Evolutionary conservation across 2,888 invertebrate species (phyloP).

Genomic region (Pseudeuparius sepicola): DNA sequence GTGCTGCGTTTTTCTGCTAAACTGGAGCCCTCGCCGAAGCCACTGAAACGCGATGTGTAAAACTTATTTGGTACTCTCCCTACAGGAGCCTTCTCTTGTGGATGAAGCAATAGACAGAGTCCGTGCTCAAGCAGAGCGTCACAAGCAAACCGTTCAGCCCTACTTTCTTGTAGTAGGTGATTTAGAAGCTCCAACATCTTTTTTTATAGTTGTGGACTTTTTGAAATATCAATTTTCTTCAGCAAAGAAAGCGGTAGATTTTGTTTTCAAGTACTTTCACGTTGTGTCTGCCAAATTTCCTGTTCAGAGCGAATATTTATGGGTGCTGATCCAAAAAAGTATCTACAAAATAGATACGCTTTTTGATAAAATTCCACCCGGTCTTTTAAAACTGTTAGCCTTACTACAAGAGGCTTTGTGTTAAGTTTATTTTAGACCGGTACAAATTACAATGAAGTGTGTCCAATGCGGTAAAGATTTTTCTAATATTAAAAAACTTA

Average conservation of each 20-base stretch:
- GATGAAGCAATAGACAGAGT: constrained; percentile 3
- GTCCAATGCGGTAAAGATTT: constrained; percentile 7
- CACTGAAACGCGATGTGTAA: too few species aligned
- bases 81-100: too few species aligned
- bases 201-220: constrained; percentile 5
- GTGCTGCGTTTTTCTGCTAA: too few species aligned
- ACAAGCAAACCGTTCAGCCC: constrained; percentile 7
- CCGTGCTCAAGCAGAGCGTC: constrained; percentile 1
- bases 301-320: constrained; percentile 5
- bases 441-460: constrained; percentile 5
- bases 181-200: constrained; percentile 1
- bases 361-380: constrained; percentile 7
- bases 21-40: too few species aligned
- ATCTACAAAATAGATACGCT: constrained; percentile 9
- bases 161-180: constrained; percentile 9
- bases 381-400: neutral
- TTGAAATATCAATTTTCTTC: constrained; percentile 7
- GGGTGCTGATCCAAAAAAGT: constrained; percentile 7
- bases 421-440: too few species aligned
- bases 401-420: neutral
- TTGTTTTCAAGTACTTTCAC: constrained; percentile 8
- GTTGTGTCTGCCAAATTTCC: constrained; percentile 9
- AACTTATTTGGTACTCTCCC: too few species aligned
- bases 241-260: constrained; percentile 6
- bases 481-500: constrained; percentile 4